Conservation (phyloP, 2,888 invertebrate genomes). For the Harmothoe impar region DNA sequence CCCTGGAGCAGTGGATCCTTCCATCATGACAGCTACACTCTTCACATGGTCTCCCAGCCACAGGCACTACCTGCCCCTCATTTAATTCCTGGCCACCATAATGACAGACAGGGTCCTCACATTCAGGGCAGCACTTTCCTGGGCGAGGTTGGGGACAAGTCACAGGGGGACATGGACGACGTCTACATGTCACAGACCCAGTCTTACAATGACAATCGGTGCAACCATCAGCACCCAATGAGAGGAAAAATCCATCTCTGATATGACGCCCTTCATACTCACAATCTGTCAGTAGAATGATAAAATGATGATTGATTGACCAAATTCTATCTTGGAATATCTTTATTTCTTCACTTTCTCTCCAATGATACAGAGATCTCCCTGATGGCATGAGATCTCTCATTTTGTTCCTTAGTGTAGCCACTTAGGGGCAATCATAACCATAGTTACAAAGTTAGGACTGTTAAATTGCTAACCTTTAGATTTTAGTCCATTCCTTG, state of each 20-base stretch:
- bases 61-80: conserved; percentile 58
- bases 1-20: neutral
- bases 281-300: conserved; percentile 68
- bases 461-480: too few relatives aligned
- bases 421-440: too few relatives aligned
- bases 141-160: neutral
- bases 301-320: too few relatives aligned
- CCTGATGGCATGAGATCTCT: too few relatives aligned
- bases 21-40: conserved; percentile 3
- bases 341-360: too few relatives aligned
- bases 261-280: conserved; percentile 71
- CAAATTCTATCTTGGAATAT: too few relatives aligned
- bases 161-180: conserved; percentile 32
- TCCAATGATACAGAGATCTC: too few relatives aligned
- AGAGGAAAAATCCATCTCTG: conserved; percentile 69
- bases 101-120: conserved; percentile 72
- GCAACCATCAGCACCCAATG: conserved; percentile 72
- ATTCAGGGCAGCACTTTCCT: conserved; percentile 79
- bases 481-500: too few relatives aligned
- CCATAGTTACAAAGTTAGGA: too few relatives aligned
- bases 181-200: conserved; percentile 63
- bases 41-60: conserved; percentile 44
- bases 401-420: too few relatives aligned
- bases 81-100: conserved; percentile 74
- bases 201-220: conserved; percentile 72